Evolutionary conservation across 2,797 vertebrate genomes (phyloP).

Genomic region (Chaetophractus vellerosus): DNA sequence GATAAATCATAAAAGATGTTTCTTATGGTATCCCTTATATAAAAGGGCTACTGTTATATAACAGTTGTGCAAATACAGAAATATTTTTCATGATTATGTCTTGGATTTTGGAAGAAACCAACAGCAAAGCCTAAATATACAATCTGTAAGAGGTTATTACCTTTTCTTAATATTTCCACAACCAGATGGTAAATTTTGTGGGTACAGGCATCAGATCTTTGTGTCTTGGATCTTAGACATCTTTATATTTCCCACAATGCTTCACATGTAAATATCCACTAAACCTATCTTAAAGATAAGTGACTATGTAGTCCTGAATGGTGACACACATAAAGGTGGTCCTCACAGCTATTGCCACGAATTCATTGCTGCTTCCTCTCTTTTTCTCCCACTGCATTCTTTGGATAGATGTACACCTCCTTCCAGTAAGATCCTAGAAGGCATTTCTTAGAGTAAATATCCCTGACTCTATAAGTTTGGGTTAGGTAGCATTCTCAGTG

Average conservation of each 20-base stretch:
- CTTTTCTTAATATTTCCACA: background rate
- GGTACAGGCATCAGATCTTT: background rate
- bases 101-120: background rate
- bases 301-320: background rate
- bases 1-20: background rate
- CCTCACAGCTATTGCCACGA: fast-evolving
- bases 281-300: background rate
- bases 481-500: no score
- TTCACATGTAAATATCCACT: background rate
- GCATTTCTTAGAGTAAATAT: background rate
- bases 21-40: background rate
- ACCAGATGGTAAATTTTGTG: background rate
- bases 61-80: background rate
- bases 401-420: no score
- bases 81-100: background rate
- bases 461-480: no score
- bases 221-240: background rate
- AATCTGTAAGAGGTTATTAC: background rate
- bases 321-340: background rate
- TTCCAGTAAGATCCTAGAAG: background rate
- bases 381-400: fast-evolving
- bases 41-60: background rate
- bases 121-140: background rate
- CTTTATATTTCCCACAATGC: background rate
- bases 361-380: fast-evolving